phyloP scores from a whole-genome alignment of 1,140 invertebrate species.

The Asbolus verrucosus region DNA sequence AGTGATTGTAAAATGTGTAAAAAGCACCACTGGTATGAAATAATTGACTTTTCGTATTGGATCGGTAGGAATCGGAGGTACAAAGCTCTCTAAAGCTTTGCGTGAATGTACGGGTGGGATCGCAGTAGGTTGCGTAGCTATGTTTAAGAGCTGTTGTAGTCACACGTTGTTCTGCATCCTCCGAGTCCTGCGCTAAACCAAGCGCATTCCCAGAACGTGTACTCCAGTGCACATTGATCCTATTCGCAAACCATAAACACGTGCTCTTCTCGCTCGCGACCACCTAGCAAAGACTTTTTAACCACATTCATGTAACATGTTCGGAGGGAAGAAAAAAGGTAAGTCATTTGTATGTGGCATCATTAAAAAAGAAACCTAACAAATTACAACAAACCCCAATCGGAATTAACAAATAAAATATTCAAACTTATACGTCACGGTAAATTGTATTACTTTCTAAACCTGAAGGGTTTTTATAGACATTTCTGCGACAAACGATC shows the following conservation, averaged over 20 bases:
- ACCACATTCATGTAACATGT: conserved; percentile 31
- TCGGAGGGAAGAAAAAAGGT: conserved; percentile 40
- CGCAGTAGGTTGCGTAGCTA: conserved; percentile 40
- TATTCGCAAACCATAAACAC: conserved; percentile 13
- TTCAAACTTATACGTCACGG: neutral
- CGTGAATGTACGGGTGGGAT: conserved; percentile 28
- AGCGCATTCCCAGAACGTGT: neutral
- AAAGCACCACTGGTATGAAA: conserved; percentile 23
- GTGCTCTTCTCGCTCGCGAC: conserved; percentile 11
- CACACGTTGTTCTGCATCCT: conserved; percentile 37
- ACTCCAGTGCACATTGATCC: conserved; percentile 24
- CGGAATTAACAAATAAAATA: neutral
- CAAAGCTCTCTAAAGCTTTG: conserved; percentile 41
- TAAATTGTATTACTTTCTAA: conserved; percentile 6
- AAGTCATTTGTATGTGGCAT: conserved; percentile 22
- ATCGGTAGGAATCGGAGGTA: conserved; percentile 42
- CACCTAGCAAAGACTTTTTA: neutral
- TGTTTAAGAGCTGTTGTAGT: conserved; percentile 34
- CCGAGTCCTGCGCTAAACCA: conserved; percentile 30
- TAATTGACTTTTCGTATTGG: conserved; percentile 43
- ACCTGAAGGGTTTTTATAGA: conserved; percentile 9
- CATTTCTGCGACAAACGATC: conserved; percentile 5
- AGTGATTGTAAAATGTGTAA: conserved; percentile 3
- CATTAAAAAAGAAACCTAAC: too few relatives aligned
- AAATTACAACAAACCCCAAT: too few relatives aligned